Evolutionary conservation across 2,888 invertebrate species (phyloP).

Genomic region (Heteromurus nitidus): DNA sequence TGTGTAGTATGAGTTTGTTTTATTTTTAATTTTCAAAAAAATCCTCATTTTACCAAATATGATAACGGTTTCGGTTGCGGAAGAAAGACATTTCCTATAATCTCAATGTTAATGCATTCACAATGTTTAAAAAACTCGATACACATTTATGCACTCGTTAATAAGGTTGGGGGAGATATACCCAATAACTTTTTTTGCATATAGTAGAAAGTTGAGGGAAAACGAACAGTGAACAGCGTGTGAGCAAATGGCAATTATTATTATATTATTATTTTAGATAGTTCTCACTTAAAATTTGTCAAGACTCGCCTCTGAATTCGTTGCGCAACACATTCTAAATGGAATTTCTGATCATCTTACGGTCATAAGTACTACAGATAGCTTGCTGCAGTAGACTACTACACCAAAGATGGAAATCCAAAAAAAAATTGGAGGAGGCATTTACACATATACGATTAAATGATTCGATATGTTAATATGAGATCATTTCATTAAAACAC

Average conservation of each 20-base stretch:
- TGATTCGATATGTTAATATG: constrained; percentile 63
- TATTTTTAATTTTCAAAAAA: too few relatives aligned
- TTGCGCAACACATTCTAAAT: neutral
- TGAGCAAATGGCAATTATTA: constrained; percentile 50
- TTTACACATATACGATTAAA: too few relatives aligned
- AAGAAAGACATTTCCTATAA: constrained; percentile 56
- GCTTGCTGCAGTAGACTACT: neutral
- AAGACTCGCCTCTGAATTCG: neutral
- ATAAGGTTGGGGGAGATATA: neutral
- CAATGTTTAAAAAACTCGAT: neutral
- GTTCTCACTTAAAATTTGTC: neutral
- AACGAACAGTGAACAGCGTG: constrained; percentile 21
- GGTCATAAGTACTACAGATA: too few relatives aligned
- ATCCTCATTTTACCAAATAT: constrained; percentile 1
- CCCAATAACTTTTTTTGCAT: constrained; percentile 25
- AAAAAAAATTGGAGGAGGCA: neutral
- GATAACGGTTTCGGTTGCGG: constrained; percentile 10
- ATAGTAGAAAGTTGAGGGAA: neutral
- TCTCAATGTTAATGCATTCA: constrained; percentile 42
- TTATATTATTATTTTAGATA: constrained; percentile 16
- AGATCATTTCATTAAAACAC: constrained; percentile 65
- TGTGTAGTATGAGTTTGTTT: neutral
- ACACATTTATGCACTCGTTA: too few relatives aligned
- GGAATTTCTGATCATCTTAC: neutral
- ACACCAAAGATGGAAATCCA: neutral